Conservation (phyloP, 2,888 invertebrate genomes). For the Entomobrya multifasciata region DNA sequence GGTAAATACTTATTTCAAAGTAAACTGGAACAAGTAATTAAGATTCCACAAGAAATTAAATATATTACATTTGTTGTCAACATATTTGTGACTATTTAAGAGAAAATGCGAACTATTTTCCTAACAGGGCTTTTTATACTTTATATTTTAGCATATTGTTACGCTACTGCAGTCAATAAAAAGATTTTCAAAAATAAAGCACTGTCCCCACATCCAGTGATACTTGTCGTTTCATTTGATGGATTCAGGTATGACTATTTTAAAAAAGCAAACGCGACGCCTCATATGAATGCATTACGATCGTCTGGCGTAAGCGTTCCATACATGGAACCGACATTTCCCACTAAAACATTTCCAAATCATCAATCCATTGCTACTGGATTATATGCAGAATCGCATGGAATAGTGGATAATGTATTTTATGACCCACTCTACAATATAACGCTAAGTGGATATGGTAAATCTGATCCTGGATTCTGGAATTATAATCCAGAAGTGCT, state of each 20-base stretch:
- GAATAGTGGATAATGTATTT: slow-evolving; percentile 85
- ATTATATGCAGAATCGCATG: slow-evolving; percentile 86
- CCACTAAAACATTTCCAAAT: slow-evolving; percentile 89
- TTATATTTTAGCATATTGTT: too few species aligned
- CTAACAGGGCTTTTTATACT: too few species aligned
- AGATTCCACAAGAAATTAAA: too few species aligned
- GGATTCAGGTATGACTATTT: slow-evolving; percentile 87
- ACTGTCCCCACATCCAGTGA: slow-evolving; percentile 67
- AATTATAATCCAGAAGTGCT: slow-evolving; percentile 66
- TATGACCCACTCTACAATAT: slow-evolving; percentile 82
- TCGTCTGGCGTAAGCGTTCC: slow-evolving; percentile 84
- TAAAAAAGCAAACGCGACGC: slow-evolving; percentile 84
- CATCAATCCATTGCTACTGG: slow-evolving; percentile 88
- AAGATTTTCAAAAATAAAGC: neutral
- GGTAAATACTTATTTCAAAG: too few species aligned
- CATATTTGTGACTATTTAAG: too few species aligned
- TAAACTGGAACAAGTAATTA: too few species aligned
- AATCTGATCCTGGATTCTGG: slow-evolving; percentile 77
- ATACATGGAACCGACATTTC: slow-evolving; percentile 85
- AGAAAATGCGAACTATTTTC: too few species aligned
- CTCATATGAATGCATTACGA: slow-evolving; percentile 84
- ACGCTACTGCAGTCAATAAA: too few species aligned
- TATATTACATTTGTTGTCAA: too few species aligned
- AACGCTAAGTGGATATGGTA: slow-evolving; percentile 64
- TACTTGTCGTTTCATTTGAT: slow-evolving; percentile 86